Evolutionary conservation across 2,113 vertebrate species (phyloP), one percentile per base, ranked within the genome.

Genomic region (Pygathrix nemaeus): DNA sequence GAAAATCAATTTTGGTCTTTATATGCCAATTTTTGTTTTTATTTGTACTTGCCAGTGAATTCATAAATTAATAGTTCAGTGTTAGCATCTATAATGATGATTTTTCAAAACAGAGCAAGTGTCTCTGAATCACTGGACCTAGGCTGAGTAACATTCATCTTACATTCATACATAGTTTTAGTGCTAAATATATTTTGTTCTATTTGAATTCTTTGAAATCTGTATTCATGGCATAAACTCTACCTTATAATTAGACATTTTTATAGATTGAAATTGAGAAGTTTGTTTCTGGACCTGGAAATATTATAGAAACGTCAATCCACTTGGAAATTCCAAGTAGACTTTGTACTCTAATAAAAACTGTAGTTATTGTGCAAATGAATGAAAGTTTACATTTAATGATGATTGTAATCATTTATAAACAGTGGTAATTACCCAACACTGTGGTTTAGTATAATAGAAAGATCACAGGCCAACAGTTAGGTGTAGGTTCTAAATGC

Each of bases 241-340:
- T 84, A 7, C 61, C 52, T 91, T 92, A 81, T 76, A 40, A 30
- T 30, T 48, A 88, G 79, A 82, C 13, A 45, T 72, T 95, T 87
- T 86, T 72, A 70, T 75, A 95, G 25, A n/a, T 52, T 86, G 20
- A 95, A 80, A 43, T 87, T 97, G n/a, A 93, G 38, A 95, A 81
- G 16, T 95, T 92, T 45, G 32, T 92, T 94, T 90, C 52, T 83
- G 17, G 48, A 38, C 20, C 57, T 84, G 30, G 8, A 96, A 70
- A 78, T 86, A 92, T 68, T 86, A 86, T 14, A 75, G n/a, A 94
- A 55, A 75, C 68, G 43, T 84, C 57, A 68, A 11, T 61, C 32
- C 55, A 70, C 21, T 3, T 79, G 38, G 17, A 21, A 81, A 64
- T 90, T 92, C 52, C 18, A 83, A n/a, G 52, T 80, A 89, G 52